Base-by-base conservation (phyloP, 2,888 invertebrate species). In the Cistogaster globosa region DNA sequence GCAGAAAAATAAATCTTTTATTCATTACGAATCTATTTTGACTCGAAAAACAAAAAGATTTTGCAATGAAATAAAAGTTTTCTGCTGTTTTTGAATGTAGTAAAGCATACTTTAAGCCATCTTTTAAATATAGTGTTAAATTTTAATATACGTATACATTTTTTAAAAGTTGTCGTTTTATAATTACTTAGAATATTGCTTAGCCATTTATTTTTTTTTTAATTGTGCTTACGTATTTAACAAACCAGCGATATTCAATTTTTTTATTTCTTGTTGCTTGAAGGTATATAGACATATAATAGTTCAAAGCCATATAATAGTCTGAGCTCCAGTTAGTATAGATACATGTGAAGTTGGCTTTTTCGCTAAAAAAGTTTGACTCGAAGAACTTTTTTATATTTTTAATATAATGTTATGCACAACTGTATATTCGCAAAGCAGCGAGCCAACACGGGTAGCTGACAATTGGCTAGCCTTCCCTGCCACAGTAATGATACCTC, bases 91-190 rank as follows among this genome's bases (percentile, higher is more conserved):
- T 71, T 88, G 83, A 91, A 91, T 92, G 92, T 92, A 92, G 92
- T 92, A 92, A 91, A 92, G 92, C 92, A 92, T 92, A 92, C 91
- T 91, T 92, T 92, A 92, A 90, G 90, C 92, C 92, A 92, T 92
- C 91, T 92, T 90, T 89, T 89, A 74, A 90, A 91, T 90, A 62
- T 77, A 79, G 81, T 63, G 60, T 78, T 68, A 62, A 77, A 77
- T 69, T 76, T 81, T 65, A 68, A 16, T 42, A 42, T 42, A 42
- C 42, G 65, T 87, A 55, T 63, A 63, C 9, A 36, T 69, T 38
- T 77, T 68, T 62, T 69, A 26, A 81, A 74, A 86, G 88, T 87
- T 87, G 86, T 75, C 87, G 86, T 87, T 88, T 87, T 87, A 86
- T 87, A 69, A 67, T 53, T 72, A 57, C 26, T 75, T 57, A 53